Percentiles rank a stretch among this genome's conserved stretches.
Conservation (phyloP, 2,113 vertebrate species). For the Nestor notabilis region DNA sequence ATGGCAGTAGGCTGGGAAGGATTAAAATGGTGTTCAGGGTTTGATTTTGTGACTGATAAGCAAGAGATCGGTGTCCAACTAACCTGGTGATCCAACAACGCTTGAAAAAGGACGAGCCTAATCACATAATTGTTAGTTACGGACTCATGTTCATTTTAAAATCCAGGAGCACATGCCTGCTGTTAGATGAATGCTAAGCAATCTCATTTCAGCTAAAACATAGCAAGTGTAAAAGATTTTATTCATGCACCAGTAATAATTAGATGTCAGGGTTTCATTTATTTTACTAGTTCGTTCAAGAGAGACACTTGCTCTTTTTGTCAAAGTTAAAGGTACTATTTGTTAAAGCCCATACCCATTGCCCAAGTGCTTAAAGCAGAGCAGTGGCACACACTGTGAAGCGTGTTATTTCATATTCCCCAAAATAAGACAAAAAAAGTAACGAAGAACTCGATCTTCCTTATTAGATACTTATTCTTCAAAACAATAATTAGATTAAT, state of each 20-base stretch:
- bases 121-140: fast-evolving
- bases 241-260: background rate
- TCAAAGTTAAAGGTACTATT: background rate
- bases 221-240: background rate
- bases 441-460: background rate
- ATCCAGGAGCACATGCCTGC: background rate
- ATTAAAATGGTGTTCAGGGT: background rate
- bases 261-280: background rate
- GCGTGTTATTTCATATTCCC: too few relatives aligned
- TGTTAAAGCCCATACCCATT: background rate
- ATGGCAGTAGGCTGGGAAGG: background rate
- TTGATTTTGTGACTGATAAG: background rate
- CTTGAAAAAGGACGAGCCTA: background rate
- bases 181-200: background rate
- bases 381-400: background rate
- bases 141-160: background rate
- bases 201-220: background rate
- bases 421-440: background rate
- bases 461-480: background rate
- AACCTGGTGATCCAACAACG: fast-evolving
- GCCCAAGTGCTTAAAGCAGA: background rate
- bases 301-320: background rate
- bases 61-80: too few relatives aligned
- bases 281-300: background rate
- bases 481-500: constrained; percentile 62